phyloP scores from a whole-genome alignment of 30 jellyfish, hydroid and myxozoan genomes.

The Euphysa ruthae region DNA sequence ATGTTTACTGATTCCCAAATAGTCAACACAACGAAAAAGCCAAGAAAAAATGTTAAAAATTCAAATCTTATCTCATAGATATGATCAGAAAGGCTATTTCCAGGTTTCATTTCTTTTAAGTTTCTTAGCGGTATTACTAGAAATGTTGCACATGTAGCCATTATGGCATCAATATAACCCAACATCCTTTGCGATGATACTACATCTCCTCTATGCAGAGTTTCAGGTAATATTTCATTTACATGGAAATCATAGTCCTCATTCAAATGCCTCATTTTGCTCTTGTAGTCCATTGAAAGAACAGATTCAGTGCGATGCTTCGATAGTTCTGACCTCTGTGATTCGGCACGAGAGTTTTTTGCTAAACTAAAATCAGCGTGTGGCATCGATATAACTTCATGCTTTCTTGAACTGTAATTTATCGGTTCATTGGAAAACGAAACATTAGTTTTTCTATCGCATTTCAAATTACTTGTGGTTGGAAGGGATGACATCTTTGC shows the following conservation, averaged over 20 bases:
- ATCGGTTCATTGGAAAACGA: too few species aligned
- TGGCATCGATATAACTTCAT: too few species aligned
- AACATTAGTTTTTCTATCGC: too few species aligned
- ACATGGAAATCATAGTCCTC: conserved; percentile 26
- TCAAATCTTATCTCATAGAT: neutral
- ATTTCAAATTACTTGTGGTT: too few species aligned
- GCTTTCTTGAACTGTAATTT: too few species aligned
- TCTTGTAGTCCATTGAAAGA: too few species aligned
- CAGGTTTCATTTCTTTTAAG: neutral
- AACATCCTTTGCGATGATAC: conserved; percentile 9
- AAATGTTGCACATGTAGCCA: conserved; percentile 44
- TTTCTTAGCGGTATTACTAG: conserved; percentile 25
- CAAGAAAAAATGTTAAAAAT: conserved; percentile 33
- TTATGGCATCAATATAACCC: conserved; percentile 41
- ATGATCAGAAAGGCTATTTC: neutral
- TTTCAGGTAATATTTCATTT: conserved; percentile 7
- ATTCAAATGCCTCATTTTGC: conserved; percentile 8
- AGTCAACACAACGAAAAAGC: conserved; percentile 17
- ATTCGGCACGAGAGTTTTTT: too few species aligned
- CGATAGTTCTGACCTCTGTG: too few species aligned
- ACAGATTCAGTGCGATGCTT: too few species aligned
- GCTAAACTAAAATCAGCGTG: too few species aligned
- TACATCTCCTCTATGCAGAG: conserved; percentile 31
- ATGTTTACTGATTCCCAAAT: conserved; percentile 30
- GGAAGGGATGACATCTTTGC: too few species aligned